These are phyloP conservation scores for Folsomia manolachei DNA, from an alignment of 2,888 invertebrate genomes.

Conservation along the genomic window DNA sequence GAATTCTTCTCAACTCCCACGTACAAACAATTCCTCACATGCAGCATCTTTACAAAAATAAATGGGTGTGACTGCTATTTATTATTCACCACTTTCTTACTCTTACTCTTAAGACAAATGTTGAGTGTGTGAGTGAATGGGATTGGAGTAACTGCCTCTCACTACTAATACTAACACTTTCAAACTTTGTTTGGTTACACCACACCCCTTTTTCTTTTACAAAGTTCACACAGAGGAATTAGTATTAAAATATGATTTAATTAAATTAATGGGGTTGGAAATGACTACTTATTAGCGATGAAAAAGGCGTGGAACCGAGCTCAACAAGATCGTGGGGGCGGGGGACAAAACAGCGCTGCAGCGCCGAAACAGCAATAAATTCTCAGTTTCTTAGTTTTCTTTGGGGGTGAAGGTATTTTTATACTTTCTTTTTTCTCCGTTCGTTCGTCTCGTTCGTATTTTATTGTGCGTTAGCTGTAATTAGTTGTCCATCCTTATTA, in stretches of 20 bases:
- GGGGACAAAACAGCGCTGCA: conserved; percentile 23
- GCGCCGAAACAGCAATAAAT: conserved; percentile 19
- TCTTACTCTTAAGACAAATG: not conserved
- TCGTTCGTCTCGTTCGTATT: not conserved
- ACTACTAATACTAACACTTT: not conserved
- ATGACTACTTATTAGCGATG: conserved; percentile 44
- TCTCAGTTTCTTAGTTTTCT: conserved; percentile 30
- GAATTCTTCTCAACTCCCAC: not conserved
- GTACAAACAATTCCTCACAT: too few relatives aligned
- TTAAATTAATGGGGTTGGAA: not conserved
- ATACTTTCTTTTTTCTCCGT: not conserved
- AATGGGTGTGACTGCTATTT: not conserved
- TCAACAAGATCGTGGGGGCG: conserved; percentile 46
- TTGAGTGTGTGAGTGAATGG: conserved; percentile 9
- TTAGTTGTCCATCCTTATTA: too few relatives aligned
- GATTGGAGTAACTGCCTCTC: too few relatives aligned
- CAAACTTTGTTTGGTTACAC: not conserved
- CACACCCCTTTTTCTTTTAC: not conserved
- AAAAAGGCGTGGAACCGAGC: conserved; percentile 51
- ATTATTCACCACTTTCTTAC: not conserved
- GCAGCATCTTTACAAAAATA: not conserved
- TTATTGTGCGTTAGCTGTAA: too few relatives aligned
- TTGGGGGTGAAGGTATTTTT: conserved; percentile 16
- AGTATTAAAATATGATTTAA: not conserved
- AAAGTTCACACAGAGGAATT: too few relatives aligned